Evolutionary conservation across 2,888 invertebrate species (phyloP).

Genomic region (Megaustenia siamemsis): DNA sequence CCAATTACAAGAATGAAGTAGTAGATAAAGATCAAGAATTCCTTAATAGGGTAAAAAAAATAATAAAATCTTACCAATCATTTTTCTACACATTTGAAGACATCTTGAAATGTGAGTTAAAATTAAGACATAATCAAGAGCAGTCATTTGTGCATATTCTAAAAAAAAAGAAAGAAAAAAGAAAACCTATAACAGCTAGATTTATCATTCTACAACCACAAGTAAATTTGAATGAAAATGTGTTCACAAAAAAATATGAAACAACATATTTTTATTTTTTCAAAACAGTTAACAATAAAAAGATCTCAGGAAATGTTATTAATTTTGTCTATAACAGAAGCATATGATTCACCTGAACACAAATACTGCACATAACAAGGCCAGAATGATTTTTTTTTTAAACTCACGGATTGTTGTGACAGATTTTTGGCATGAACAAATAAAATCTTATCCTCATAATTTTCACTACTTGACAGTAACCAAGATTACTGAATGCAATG

Average conservation of each 20-base stretch:
- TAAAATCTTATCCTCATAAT: neutral
- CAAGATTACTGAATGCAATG: neutral
- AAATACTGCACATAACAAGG: conserved; percentile 18
- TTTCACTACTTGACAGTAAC: conserved; percentile 15
- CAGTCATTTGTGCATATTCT: neutral
- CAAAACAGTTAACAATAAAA: neutral
- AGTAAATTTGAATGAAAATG: neutral
- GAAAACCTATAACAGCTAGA: neutral
- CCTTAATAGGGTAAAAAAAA: too few relatives aligned
- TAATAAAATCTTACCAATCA: too few relatives aligned
- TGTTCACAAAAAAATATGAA: neutral
- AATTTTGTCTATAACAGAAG: neutral
- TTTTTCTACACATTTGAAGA: too few relatives aligned
- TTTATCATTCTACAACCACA: neutral
- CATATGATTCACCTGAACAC: neutral
- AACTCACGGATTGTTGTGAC: conserved; percentile 1
- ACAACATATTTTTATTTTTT: neutral
- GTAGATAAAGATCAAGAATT: too few relatives aligned
- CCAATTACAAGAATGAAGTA: too few relatives aligned
- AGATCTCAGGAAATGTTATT: neutral
- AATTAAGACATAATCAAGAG: neutral
- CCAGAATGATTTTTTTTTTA: conserved; percentile 14
- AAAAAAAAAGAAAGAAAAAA: too few relatives aligned
- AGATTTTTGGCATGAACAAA: conserved; percentile 6
- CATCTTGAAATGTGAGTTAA: too few relatives aligned